These are phyloP conservation scores for Argentina silus DNA, from an alignment of 2,797 vertebrate genomes.

Conservation along the genomic window DNA sequence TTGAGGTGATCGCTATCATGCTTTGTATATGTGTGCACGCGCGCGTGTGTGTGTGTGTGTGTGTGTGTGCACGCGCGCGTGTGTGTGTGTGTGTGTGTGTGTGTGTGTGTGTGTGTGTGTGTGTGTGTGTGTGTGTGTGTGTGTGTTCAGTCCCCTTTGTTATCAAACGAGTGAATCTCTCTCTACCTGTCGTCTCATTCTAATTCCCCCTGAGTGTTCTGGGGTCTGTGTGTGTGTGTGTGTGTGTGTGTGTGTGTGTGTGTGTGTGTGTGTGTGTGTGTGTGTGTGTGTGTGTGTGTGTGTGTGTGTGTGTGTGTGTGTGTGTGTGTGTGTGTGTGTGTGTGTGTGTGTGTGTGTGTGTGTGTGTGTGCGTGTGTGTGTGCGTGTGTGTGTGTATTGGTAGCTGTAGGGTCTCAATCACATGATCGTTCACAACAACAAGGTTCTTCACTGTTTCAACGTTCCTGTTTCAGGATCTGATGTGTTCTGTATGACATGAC, in stretches of 20 bases:
- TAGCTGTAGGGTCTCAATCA: not conserved
- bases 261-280: too few relatives aligned
- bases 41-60: conserved; percentile 1
- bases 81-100: conserved; percentile 25
- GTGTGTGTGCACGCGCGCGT: conserved; percentile 13
- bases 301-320: too few relatives aligned
- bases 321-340: conserved; percentile 2
- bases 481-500: too few relatives aligned
- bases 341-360: conserved; percentile 11
- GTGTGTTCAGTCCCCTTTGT: conserved; percentile 20
- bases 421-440: not conserved
- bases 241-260: conserved; percentile 1
- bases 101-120: conserved; percentile 21
- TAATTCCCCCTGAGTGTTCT: conserved; percentile 1
- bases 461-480: not conserved
- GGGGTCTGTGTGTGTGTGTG: conserved; percentile 12
- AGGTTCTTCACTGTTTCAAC: conserved; percentile 21
- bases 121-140: conserved; percentile 17
- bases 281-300: too few relatives aligned
- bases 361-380: conserved; percentile 13
- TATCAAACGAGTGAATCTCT: conserved; percentile 1
- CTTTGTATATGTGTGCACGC: conserved; percentile 4
- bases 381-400: too few relatives aligned
- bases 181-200: conserved; percentile 1
- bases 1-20: conserved; percentile 35